phyloP scores from a whole-genome alignment of 2,797 vertebrate species.

The Calcarius lapponicus region DNA sequence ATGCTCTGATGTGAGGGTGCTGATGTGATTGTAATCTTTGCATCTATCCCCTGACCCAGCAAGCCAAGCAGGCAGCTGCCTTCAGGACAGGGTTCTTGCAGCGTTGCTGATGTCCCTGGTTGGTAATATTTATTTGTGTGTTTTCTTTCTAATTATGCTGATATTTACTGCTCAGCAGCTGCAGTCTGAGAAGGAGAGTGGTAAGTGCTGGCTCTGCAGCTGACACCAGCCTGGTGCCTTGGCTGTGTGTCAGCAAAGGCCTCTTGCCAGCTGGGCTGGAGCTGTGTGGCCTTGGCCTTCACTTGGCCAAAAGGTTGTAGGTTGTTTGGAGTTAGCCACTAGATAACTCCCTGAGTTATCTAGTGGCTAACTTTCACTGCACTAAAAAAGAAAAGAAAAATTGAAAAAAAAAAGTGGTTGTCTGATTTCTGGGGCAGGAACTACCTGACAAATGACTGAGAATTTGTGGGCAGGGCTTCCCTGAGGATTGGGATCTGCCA shows the following conservation, averaged over 20 bases:
- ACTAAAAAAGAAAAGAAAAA: accelerated
- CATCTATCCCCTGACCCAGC: not conserved
- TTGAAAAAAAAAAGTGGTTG: not conserved
- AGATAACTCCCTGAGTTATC: not conserved
- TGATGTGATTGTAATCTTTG: no score
- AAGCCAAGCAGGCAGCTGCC: not conserved
- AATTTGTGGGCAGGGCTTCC: not conserved
- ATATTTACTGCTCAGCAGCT: constrained; percentile 46
- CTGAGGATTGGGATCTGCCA: not conserved
- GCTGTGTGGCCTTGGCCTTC: not conserved
- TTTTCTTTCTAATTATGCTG: constrained; percentile 26
- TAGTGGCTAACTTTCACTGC: no score
- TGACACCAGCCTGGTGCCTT: constrained; percentile 8
- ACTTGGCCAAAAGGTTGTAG: not conserved
- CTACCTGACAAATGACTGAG: not conserved
- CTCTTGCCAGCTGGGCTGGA: not conserved
- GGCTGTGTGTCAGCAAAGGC: constrained; percentile 10
- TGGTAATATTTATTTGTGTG: not conserved
- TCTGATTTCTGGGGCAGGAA: not conserved
- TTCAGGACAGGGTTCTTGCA: not conserved
- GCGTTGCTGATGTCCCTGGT: not conserved
- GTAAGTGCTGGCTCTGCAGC: not conserved
- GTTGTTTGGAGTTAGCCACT: not conserved
- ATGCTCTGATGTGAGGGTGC: no score
- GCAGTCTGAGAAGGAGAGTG: constrained; percentile 11